Conservation (phyloP, 1,140 invertebrate genomes). For the Zophobas morio region DNA sequence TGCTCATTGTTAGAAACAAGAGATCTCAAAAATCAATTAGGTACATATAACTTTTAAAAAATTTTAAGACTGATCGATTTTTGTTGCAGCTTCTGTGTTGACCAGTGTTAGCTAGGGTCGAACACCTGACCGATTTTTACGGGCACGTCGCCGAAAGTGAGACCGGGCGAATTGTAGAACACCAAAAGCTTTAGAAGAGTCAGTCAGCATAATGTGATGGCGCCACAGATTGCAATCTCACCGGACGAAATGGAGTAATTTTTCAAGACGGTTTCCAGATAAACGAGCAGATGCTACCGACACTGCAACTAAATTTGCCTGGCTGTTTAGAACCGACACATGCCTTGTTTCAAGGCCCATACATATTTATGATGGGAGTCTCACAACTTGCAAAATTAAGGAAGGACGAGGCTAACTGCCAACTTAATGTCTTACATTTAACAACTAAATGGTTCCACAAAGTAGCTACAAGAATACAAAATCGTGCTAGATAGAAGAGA, state of each 20-base stretch:
- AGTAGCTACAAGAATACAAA: not conserved
- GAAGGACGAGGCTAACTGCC: constrained; percentile 16
- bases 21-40: too few relatives aligned
- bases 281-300: constrained; percentile 54
- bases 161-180: constrained; percentile 15
- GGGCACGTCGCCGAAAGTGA: constrained; percentile 17
- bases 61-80: too few relatives aligned
- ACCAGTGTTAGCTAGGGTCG: not conserved
- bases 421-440: constrained; percentile 4
- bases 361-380: constrained; percentile 32
- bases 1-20: too few relatives aligned
- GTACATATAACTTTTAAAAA: too few relatives aligned
- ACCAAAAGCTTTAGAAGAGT: constrained; percentile 38
- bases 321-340: constrained; percentile 39
- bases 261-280: constrained; percentile 56
- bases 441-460: not conserved
- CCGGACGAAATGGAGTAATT: constrained; percentile 56
- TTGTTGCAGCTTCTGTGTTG: too few relatives aligned
- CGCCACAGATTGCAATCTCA: constrained; percentile 57
- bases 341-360: constrained; percentile 29
- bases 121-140: constrained; percentile 37
- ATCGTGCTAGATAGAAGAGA: too few relatives aligned
- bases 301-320: constrained; percentile 51
- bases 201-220: constrained; percentile 57
- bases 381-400: constrained; percentile 28